A percentile compares a stretch with the other conserved stretches of the same genome.
Conservation (phyloP, 2,888 invertebrate genomes). For the Baronia brevicornis region DNA sequence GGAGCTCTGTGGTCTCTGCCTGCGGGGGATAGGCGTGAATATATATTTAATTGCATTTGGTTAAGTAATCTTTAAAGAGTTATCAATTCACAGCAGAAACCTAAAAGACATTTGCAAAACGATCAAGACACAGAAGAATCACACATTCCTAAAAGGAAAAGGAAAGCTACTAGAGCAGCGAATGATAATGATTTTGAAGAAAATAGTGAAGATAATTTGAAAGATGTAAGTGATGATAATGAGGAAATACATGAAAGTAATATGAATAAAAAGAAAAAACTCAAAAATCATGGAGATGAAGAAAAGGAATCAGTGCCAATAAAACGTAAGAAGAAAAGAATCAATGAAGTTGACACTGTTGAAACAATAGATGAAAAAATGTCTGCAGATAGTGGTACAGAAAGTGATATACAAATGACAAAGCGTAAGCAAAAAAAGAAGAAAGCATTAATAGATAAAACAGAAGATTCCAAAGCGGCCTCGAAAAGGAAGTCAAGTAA, state of each 20-base stretch:
- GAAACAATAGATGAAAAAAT: constrained; percentile 19
- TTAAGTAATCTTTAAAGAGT: too few species aligned
- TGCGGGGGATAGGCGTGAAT: too few species aligned
- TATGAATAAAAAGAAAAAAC: constrained; percentile 11
- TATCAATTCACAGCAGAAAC: too few species aligned
- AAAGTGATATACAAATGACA: constrained; percentile 17
- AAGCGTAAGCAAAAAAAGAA: constrained; percentile 17
- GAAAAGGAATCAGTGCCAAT: constrained; percentile 14
- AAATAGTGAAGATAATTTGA: constrained; percentile 4
- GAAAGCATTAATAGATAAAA: constrained; percentile 20
- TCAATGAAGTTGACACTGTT: constrained; percentile 6
- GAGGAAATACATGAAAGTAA: too few species aligned
- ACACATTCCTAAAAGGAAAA: constrained; percentile 19
- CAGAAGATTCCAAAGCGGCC: constrained; percentile 6
- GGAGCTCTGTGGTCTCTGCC: too few species aligned
- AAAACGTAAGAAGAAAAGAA: constrained; percentile 6
- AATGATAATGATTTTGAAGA: constrained; percentile 17
- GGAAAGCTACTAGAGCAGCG: constrained; percentile 4
- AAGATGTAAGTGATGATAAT: constrained; percentile 3
- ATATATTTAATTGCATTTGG: too few species aligned
- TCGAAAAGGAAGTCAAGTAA: constrained; percentile 17
- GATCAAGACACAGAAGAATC: constrained; percentile 14
- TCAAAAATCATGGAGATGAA: constrained; percentile 14
- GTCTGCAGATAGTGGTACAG: constrained; percentile 7
- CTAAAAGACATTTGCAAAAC: too few species aligned